A percentile compares a stretch with the other conserved stretches of the same genome.
phyloP scores from a whole-genome alignment of 2,888 invertebrate species.

The Torymus auratus region DNA sequence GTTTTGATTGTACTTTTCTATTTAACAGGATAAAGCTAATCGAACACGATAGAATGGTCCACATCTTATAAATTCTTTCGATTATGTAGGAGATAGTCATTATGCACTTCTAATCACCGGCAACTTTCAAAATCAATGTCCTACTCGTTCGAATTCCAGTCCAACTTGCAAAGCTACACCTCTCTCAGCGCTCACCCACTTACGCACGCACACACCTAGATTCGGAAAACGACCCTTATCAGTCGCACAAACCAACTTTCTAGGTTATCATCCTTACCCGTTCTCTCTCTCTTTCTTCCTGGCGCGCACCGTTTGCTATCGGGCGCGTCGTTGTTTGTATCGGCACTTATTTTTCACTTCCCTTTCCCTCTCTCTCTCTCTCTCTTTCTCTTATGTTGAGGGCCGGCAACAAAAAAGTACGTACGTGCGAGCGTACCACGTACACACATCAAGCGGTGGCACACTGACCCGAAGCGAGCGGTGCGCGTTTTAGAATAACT shows the following conservation, averaged over 20 bases:
- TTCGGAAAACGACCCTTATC: constrained; percentile 4
- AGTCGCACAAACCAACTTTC: constrained; percentile 15
- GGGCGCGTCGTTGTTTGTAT: too few species aligned
- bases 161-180: background rate
- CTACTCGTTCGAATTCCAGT: constrained; percentile 5
- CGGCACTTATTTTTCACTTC: too few species aligned
- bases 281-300: too few species aligned
- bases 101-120: background rate
- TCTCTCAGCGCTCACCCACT: background rate
- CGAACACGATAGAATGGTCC: too few species aligned
- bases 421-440: background rate
- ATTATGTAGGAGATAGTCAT: background rate
- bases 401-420: constrained; percentile 1
- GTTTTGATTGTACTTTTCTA: too few species aligned
- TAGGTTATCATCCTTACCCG: constrained; percentile 22
- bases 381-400: background rate
- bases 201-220: background rate
- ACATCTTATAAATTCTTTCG: background rate
- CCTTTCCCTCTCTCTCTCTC: too few species aligned
- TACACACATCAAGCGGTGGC: constrained; percentile 58
- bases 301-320: too few species aligned
- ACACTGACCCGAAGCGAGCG: constrained; percentile 69
- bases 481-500: constrained; percentile 73
- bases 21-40: too few species aligned
- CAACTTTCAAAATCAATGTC: constrained; percentile 20